These are phyloP conservation scores for Oligia latruncula DNA, from an alignment of 2,888 invertebrate genomes.

Conservation along the genomic window DNA sequence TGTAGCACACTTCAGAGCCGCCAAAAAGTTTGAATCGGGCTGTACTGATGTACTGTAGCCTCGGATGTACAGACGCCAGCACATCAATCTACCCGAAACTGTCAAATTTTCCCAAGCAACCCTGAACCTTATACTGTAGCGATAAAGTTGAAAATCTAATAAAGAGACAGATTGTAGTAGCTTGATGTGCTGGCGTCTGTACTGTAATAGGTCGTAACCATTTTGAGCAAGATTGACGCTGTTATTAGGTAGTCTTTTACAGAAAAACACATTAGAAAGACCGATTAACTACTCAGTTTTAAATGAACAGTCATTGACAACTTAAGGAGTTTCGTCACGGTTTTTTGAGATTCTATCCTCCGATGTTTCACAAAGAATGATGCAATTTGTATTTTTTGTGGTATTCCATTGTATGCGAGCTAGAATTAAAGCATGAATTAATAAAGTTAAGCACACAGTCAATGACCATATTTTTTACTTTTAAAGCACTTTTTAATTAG, in stretches of 20 bases:
- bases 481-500: constrained; percentile 4
- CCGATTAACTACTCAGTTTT: background rate
- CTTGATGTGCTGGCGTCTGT: too few species aligned
- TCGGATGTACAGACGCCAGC: background rate
- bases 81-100: too few species aligned
- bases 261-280: background rate
- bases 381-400: background rate
- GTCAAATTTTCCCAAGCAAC: too few species aligned
- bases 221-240: background rate
- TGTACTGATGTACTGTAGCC: background rate
- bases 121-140: too few species aligned
- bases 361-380: background rate
- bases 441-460: background rate
- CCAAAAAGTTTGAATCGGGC: too few species aligned
- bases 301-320: background rate
- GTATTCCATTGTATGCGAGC: background rate
- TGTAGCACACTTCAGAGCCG: background rate
- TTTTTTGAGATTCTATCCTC: background rate
- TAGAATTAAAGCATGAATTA: background rate
- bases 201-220: background rate
- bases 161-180: too few species aligned
- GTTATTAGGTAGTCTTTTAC: background rate
- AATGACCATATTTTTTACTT: background rate
- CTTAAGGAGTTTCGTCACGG: background rate
- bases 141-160: too few species aligned